Evolutionary conservation across 2,888 invertebrate species (phyloP), one percentile per base, ranked within the genome.

Genomic region (Tigriopus californicus): DNA sequence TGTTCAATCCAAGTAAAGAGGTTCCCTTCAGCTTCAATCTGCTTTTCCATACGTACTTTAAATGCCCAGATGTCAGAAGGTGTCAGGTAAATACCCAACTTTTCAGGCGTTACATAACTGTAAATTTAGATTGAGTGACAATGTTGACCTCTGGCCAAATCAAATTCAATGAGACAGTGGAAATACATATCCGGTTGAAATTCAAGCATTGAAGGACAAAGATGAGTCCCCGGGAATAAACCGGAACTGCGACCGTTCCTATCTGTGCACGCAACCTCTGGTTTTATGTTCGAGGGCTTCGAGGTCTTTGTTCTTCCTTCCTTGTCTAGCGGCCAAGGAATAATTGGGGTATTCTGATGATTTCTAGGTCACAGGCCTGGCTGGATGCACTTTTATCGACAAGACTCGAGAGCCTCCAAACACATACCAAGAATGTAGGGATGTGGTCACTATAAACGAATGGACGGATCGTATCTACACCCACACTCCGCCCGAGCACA

Each of bases 401-500:
- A 70, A 71, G 67, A 71, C 71, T 12, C n/a, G 54, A 41, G 54
- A 54, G 22, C 54, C 40, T 11, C 54, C 54, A 12, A 54, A 54
- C 41, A 41, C 54, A 5, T 54, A 54, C 41, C 54, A 41, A 73
- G 92, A 94, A 74, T 83, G 83, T 44, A 80, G 90, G 62, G 91
- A 92, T 69, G 83, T 86, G 64, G 88, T 92, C 42, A 85, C 84
- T 60, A 81, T 94, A 64, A 80, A 80, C 68, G 89, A 91, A 74
- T 89, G 89, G 83, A 91, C 90, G 65, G 92, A 92, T 74, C 79
- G 89, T 68, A 80, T 90, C 71, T 92, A 92, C 73, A 87, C 88
- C 74, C 87, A 89, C 73, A 90, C 90, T 18, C 85, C 88, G 66
- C 86, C 85, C 68, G 88, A 89, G 71, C 88, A 92, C 73, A 84